A percentile compares a stretch with the other conserved stretches of the same genome.
These are phyloP conservation scores for Drosophila crucigera DNA, from an alignment of 2,888 invertebrate species.

Conservation along the genomic window DNA sequence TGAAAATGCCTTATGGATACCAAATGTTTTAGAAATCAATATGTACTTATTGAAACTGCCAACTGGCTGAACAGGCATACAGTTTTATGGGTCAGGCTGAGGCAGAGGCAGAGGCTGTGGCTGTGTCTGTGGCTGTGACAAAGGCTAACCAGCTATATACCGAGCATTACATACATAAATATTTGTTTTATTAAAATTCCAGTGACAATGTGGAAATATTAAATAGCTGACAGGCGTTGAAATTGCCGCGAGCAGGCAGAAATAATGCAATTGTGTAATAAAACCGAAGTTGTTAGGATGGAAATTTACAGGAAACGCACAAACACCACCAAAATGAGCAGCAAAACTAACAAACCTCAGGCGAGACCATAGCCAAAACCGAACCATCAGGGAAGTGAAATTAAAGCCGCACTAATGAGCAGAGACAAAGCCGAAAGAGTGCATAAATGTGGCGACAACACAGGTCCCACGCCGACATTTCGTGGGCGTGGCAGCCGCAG, in stretches of 20 bases:
- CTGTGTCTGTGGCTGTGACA: constrained; percentile 1
- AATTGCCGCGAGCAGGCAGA: constrained; percentile 17
- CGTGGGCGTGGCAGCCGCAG: constrained; percentile 36
- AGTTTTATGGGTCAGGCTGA: constrained; percentile 1
- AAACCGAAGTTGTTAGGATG: constrained; percentile 57
- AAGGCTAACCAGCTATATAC: constrained; percentile 8
- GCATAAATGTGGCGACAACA: constrained; percentile 55
- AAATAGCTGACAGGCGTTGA: constrained; percentile 57
- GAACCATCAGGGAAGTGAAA: constrained; percentile 59
- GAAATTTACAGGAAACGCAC: constrained; percentile 50
- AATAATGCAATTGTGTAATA: constrained; percentile 70
- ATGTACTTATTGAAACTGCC: neutral
- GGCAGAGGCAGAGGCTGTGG: neutral
- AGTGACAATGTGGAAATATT: constrained; percentile 51
- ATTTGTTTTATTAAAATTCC: constrained; percentile 56
- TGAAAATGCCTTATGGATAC: neutral
- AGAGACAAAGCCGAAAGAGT: constrained; percentile 72
- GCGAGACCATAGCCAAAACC: constrained; percentile 29
- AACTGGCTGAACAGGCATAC: neutral
- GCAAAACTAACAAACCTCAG: constrained; percentile 28
- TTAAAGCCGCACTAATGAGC: constrained; percentile 81
- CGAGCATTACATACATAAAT: neutral
- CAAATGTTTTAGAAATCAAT: constrained; percentile 14
- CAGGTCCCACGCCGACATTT: neutral
- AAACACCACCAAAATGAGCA: constrained; percentile 23